Evolutionary conservation across 1,140 invertebrate genomes (phyloP).

Genomic region (Cherax destructor): DNA sequence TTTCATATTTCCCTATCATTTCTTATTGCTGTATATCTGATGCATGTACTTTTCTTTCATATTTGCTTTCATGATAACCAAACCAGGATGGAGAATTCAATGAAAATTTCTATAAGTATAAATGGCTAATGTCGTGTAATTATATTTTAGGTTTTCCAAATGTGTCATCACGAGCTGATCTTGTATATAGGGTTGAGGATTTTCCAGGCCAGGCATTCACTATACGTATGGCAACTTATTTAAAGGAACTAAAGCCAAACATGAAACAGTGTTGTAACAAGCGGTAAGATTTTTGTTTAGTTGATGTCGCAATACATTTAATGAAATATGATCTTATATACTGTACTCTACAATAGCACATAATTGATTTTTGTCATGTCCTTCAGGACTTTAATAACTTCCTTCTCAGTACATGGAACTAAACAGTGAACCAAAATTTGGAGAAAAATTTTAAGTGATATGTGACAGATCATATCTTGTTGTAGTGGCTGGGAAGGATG

Average conservation of each 20-base stretch:
- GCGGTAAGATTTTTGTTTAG: background rate
- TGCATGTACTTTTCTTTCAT: background rate
- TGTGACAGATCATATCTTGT: background rate
- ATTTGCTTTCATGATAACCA: background rate
- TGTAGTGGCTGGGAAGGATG: slow-evolving; percentile 65
- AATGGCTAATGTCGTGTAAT: background rate
- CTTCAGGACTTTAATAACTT: too few relatives aligned
- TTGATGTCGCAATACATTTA: background rate
- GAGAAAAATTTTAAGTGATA: background rate
- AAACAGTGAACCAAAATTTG: too few relatives aligned
- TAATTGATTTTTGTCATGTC: too few relatives aligned
- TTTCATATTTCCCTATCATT: too few relatives aligned
- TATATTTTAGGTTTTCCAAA: slow-evolving; percentile 34
- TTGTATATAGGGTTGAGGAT: slow-evolving; percentile 45
- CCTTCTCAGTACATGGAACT: too few relatives aligned
- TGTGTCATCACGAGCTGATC: slow-evolving; percentile 47
- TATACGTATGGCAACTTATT: slow-evolving; percentile 37
- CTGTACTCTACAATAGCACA: too few relatives aligned
- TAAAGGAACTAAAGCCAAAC: slow-evolving; percentile 45
- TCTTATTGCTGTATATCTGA: background rate
- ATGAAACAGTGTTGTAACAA: slow-evolving; percentile 53
- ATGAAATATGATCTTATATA: too few relatives aligned
- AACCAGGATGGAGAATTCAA: background rate
- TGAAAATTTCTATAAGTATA: too few relatives aligned
- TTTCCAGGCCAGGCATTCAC: slow-evolving; percentile 59